Conservation (phyloP, 1,140 invertebrate species). For the Colletes gigas region DNA sequence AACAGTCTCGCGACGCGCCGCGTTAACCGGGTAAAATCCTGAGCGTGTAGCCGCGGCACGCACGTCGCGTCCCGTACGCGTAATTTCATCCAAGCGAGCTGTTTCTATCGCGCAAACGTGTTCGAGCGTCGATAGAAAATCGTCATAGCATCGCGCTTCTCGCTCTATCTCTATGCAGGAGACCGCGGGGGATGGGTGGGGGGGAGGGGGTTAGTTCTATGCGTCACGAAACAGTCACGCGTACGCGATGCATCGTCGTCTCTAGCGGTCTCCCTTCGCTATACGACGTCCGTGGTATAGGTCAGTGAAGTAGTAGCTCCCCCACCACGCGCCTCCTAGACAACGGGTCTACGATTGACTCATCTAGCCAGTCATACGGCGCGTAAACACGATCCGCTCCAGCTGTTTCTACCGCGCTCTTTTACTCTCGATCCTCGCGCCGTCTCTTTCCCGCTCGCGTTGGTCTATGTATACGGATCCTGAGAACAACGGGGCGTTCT, state of each 20-base stretch:
- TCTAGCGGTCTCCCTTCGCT: slow-evolving; percentile 62
- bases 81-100: background rate
- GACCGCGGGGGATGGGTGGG: background rate
- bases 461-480: slow-evolving; percentile 30
- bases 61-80: background rate
- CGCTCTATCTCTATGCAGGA: background rate
- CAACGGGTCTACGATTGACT: slow-evolving; percentile 80
- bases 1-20: background rate
- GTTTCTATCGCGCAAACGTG: slow-evolving; percentile 4
- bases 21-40: background rate
- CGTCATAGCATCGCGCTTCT: background rate
- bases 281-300: slow-evolving; percentile 74
- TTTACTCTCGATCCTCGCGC: slow-evolving; percentile 46
- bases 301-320: slow-evolving; percentile 77
- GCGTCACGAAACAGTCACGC: slow-evolving; percentile 52
- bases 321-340: slow-evolving; percentile 72
- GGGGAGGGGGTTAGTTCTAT: slow-evolving; percentile 3
- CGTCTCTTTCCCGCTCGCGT: slow-evolving; percentile 22
- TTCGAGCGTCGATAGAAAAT: slow-evolving; percentile 13
- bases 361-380: slow-evolving; percentile 76
- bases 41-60: background rate
- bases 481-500: slow-evolving; percentile 65
- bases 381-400: slow-evolving; percentile 69
- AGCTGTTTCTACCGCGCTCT: slow-evolving; percentile 58
- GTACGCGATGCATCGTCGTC: slow-evolving; percentile 63